Percentiles rank a stretch among this genome's conserved stretches.
phyloP scores from a whole-genome alignment of 2,113 vertebrate genomes.

The Pitta sordida region DNA sequence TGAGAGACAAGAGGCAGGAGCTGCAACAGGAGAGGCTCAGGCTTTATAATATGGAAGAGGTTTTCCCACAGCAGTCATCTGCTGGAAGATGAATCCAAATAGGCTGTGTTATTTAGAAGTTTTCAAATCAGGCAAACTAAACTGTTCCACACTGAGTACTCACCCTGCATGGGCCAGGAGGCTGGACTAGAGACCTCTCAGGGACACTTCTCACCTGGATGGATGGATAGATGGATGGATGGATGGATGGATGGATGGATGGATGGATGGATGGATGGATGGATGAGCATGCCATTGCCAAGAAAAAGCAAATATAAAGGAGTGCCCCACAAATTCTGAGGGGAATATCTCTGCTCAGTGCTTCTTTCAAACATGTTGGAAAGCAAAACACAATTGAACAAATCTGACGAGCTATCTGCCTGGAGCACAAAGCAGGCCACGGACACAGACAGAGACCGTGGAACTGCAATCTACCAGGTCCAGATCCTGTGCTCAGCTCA shows the following conservation, averaged over 20 bases:
- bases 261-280: too few species aligned
- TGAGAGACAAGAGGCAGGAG: neutral
- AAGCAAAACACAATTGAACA: neutral
- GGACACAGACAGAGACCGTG: accelerated
- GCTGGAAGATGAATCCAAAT: neutral
- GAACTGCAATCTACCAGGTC: neutral
- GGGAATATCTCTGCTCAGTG: neutral
- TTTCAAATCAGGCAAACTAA: neutral
- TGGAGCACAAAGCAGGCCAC: accelerated
- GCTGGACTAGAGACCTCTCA: neutral
- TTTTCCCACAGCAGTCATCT: neutral
- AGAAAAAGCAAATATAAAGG: neutral
- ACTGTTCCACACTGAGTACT: neutral
- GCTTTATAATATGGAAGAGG: accelerated
- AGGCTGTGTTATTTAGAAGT: neutral
- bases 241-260: too few species aligned
- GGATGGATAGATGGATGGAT: too few species aligned
- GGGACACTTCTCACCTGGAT: neutral
- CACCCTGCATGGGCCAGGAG: neutral
- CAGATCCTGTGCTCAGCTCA: neutral
- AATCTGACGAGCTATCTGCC: neutral
- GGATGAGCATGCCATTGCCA: accelerated
- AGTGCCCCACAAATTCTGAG: neutral
- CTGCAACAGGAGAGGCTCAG: neutral
- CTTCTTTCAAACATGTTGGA: neutral